Evolutionary conservation across 2,888 invertebrate genomes (phyloP).

Genomic region (Thecocarcelia acutangulata): DNA sequence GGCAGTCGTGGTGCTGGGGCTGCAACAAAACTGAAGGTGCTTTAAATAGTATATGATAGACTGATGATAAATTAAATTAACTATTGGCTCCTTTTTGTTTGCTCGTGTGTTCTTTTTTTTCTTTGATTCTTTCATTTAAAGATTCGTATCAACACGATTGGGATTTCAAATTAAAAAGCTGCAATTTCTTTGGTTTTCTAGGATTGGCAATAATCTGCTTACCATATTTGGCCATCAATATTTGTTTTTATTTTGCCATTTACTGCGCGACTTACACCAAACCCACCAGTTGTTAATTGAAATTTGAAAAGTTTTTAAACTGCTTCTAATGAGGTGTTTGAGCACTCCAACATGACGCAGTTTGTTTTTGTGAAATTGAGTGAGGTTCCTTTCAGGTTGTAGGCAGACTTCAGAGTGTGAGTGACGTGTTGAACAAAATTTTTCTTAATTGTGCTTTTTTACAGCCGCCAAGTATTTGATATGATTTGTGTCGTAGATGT

Average conservation of each 20-base stretch:
- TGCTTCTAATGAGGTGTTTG: constrained; percentile 74
- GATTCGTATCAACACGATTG: constrained; percentile 32
- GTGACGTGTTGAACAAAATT: not conserved
- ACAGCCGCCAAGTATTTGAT: not conserved
- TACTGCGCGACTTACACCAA: constrained; percentile 64
- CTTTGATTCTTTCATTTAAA: constrained; percentile 10
- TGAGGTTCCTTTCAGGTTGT: not conserved
- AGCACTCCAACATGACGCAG: constrained; percentile 42
- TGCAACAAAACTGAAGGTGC: not conserved
- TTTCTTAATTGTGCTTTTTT: not conserved
- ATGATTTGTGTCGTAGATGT: not conserved
- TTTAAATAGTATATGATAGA: constrained; percentile 44
- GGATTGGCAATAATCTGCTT: constrained; percentile 28
- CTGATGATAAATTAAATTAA: constrained; percentile 61
- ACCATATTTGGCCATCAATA: constrained; percentile 39
- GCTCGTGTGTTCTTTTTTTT: not conserved
- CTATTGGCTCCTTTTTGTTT: constrained; percentile 26
- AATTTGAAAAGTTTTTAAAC: constrained; percentile 77
- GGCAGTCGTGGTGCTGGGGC: not conserved
- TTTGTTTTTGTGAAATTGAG: constrained; percentile 1
- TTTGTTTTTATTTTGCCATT: constrained; percentile 55
- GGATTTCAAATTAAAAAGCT: constrained; percentile 38
- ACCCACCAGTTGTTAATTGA: constrained; percentile 77
- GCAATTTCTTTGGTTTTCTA: constrained; percentile 22
- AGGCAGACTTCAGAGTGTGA: constrained; percentile 7